These are phyloP conservation scores for Limulus polyphemus DNA, from an alignment of 2,888 invertebrate genomes.

Conservation along the genomic window DNA sequence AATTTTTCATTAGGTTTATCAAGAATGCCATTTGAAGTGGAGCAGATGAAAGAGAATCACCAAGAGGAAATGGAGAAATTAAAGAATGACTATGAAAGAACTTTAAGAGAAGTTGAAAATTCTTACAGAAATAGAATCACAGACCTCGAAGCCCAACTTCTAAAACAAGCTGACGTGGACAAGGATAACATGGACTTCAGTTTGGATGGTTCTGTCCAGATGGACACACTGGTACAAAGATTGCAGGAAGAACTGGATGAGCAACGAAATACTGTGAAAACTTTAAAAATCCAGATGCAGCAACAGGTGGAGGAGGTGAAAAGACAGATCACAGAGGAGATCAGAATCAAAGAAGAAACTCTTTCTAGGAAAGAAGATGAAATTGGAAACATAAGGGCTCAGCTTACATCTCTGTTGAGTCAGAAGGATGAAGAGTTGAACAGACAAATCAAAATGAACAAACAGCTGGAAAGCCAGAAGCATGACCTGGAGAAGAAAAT, in stretches of 20 bases:
- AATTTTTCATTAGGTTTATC: background rate
- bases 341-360: background rate
- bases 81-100: background rate
- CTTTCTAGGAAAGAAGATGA: background rate
- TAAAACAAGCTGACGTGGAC: background rate
- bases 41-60: background rate
- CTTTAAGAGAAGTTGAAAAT: background rate
- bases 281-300: too few species aligned
- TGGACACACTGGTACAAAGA: background rate
- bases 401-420: too few species aligned
- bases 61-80: background rate
- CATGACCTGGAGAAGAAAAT: too few species aligned
- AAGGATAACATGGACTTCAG: background rate
- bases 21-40: background rate
- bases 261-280: background rate
- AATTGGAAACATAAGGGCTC: too few species aligned
- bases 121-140: background rate
- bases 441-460: too few species aligned
- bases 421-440: too few species aligned
- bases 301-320: background rate
- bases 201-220: background rate
- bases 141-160: background rate
- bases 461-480: too few species aligned
- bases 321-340: background rate
- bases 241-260: background rate